Conservation (phyloP, 2,888 invertebrate genomes). For the Eupithecia vulgata region DNA sequence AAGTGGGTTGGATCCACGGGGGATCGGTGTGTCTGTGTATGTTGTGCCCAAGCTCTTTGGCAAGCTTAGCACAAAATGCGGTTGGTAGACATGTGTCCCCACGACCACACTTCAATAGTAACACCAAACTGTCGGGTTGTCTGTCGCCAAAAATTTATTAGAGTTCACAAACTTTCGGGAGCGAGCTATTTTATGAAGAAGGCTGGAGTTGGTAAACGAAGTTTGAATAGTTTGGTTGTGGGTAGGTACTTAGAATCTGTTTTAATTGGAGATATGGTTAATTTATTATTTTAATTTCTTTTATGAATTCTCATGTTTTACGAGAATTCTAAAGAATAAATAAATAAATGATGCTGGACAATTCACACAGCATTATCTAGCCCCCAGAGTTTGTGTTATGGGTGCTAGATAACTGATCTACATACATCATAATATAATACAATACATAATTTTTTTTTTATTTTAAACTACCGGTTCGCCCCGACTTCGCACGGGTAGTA, state of each 20-base stretch:
- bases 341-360: no score
- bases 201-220: neutral
- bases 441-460: no score
- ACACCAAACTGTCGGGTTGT: constrained; percentile 10
- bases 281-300: neutral
- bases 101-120: neutral
- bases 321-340: no score
- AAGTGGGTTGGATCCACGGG: neutral
- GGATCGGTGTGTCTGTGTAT: neutral
- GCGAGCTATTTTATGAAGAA: neutral
- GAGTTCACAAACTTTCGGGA: constrained; percentile 15
- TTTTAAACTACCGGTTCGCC: no score
- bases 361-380: no score
- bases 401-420: no score
- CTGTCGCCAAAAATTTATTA: constrained; percentile 24
- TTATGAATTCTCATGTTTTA: neutral
- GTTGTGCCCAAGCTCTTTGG: neutral
- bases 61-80: neutral
- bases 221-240: neutral
- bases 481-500: no score
- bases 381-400: no score
- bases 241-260: neutral
- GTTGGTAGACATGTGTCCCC: neutral
- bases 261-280: neutral
- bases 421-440: no score